Conservation (phyloP, 2,113 vertebrate genomes). For the Nematolebias whitei region DNA sequence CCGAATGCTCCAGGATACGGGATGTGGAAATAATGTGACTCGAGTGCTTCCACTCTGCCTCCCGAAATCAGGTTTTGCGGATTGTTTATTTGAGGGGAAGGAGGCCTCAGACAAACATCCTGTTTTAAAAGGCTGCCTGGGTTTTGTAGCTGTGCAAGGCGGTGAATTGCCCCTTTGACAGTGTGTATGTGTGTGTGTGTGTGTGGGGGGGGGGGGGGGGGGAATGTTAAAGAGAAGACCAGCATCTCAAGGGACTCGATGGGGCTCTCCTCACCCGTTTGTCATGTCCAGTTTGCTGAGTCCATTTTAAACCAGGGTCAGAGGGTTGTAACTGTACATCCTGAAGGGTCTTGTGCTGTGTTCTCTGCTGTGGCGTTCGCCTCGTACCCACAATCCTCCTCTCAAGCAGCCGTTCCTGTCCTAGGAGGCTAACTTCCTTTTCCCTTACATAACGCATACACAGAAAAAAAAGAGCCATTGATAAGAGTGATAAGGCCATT, state of each 20-base stretch:
- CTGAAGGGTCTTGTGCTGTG: slow-evolving; percentile 56
- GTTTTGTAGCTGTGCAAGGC: slow-evolving; percentile 75
- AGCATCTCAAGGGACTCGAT: slow-evolving; percentile 63
- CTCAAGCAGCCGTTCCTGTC: slow-evolving; percentile 78
- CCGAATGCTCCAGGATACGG: slow-evolving; percentile 75
- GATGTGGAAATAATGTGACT: slow-evolving; percentile 81
- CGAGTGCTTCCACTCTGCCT: slow-evolving; percentile 83
- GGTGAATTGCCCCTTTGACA: slow-evolving; percentile 80
- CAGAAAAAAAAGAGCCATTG: slow-evolving; percentile 67
- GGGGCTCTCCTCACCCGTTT: slow-evolving; percentile 64
- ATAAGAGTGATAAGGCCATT: slow-evolving; percentile 69
- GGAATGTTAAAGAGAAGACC: slow-evolving; percentile 80
- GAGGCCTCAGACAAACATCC: slow-evolving; percentile 90
- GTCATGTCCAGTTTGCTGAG: slow-evolving; percentile 63
- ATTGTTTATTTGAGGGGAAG: slow-evolving; percentile 94
- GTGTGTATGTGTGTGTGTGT: too few species aligned
- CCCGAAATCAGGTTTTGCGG: slow-evolving; percentile 85
- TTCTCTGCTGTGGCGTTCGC: slow-evolving; percentile 49
- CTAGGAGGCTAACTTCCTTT: slow-evolving; percentile 78
- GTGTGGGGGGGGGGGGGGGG: slow-evolving; percentile 64
- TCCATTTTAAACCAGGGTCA: slow-evolving; percentile 44
- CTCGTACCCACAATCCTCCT: slow-evolving; percentile 62
- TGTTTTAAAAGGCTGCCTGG: slow-evolving; percentile 86
- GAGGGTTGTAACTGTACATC: slow-evolving; percentile 57
- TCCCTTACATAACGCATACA: slow-evolving; percentile 77